Percentiles rank a stretch among this genome's conserved stretches.
phyloP scores from a whole-genome alignment of 2,797 vertebrate species.

The Acanthopagrus latus region DNA sequence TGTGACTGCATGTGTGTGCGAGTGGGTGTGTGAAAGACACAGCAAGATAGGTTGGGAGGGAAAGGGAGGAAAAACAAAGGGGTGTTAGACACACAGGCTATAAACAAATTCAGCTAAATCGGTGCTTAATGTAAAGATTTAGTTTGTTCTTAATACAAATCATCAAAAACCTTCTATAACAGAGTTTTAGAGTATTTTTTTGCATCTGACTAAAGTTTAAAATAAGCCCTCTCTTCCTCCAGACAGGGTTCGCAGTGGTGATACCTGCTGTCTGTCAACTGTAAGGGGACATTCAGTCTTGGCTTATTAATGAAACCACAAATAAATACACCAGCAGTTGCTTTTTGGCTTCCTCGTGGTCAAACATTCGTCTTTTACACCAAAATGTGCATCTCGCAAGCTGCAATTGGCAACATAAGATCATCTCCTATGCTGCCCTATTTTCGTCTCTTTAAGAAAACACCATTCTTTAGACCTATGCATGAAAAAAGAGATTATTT shows the following conservation, averaged over 20 bases:
- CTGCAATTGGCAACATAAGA: background rate
- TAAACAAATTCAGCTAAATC: slow-evolving; percentile 24
- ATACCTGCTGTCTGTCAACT: background rate
- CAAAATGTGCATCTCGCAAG: background rate
- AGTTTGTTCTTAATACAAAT: background rate
- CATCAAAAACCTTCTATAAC: background rate
- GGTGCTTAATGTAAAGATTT: slow-evolving; percentile 16
- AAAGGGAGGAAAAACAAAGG: slow-evolving; percentile 57
- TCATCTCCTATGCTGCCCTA: background rate
- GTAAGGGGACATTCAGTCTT: background rate
- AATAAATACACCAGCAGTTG: background rate
- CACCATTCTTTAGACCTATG: background rate
- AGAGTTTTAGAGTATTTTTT: background rate
- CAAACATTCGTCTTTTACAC: background rate
- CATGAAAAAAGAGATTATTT: background rate
- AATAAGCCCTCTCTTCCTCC: background rate
- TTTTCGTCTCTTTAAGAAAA: background rate
- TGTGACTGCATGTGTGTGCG: slow-evolving; percentile 50
- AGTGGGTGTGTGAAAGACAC: slow-evolving; percentile 59
- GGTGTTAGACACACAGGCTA: slow-evolving; percentile 7
- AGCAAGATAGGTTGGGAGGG: slow-evolving; percentile 26
- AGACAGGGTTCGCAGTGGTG: background rate
- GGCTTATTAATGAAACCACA: background rate
- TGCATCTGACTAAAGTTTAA: background rate
- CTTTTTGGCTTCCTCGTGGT: background rate